Evolutionary conservation across 2,888 invertebrate species (phyloP).

Genomic region (Hypomecis punctinalis): DNA sequence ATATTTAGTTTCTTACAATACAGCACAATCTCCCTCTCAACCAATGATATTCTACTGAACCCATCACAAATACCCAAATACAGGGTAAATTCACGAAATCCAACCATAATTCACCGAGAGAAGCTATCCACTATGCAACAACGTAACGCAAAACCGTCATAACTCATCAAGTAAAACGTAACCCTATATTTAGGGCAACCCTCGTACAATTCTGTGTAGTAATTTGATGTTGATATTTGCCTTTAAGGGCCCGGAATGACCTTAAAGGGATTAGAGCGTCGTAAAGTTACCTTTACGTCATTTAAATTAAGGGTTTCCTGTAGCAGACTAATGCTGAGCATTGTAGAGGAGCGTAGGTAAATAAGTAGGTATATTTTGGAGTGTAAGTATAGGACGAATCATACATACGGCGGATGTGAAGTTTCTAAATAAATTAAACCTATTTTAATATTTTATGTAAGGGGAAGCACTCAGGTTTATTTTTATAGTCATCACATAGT

Average conservation of each 20-base stretch:
- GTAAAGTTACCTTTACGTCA: constrained; percentile 33
- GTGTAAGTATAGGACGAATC: too few species aligned
- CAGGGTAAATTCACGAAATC: background rate
- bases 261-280: constrained; percentile 30
- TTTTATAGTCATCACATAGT: too few species aligned
- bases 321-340: constrained; percentile 9
- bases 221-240: constrained; percentile 36
- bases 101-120: constrained; percentile 3
- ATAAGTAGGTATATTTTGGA: background rate
- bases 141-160: constrained; percentile 13
- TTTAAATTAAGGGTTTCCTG: constrained; percentile 31
- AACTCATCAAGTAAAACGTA: constrained; percentile 21
- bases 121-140: constrained; percentile 3
- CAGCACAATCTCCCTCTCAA: too few species aligned
- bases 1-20: too few species aligned
- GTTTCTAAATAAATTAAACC: too few species aligned
- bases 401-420: too few species aligned
- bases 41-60: too few species aligned
- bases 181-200: constrained; percentile 23
- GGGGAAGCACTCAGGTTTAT: too few species aligned
- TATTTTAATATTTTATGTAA: too few species aligned
- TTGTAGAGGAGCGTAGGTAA: background rate
- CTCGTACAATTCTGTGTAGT: constrained; percentile 30
- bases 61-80: too few species aligned
- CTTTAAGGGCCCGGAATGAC: constrained; percentile 29